These are phyloP conservation scores for Molorchus minor DNA, from an alignment of 2,888 invertebrate species.

Conservation along the genomic window DNA sequence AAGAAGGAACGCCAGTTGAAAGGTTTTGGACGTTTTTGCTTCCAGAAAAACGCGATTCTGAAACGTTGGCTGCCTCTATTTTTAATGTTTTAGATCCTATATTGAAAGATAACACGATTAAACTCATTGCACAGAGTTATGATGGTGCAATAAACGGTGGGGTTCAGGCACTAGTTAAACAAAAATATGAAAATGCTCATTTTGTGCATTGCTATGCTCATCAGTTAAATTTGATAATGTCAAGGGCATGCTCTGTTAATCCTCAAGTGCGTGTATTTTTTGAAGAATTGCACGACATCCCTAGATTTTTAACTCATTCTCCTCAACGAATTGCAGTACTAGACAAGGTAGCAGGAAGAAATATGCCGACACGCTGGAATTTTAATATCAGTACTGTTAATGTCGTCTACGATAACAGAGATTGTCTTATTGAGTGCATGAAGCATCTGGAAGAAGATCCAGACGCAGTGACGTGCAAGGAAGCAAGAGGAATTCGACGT, in stretches of 20 bases:
- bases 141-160: constrained; percentile 37
- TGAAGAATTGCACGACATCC: constrained; percentile 35
- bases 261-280: constrained; percentile 38
- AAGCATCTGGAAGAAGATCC: constrained; percentile 31
- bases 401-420: constrained; percentile 38
- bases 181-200: constrained; percentile 34
- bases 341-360: constrained; percentile 32
- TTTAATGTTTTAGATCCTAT: constrained; percentile 31
- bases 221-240: constrained; percentile 36
- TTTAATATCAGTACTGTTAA: constrained; percentile 35
- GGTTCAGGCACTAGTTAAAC: constrained; percentile 34
- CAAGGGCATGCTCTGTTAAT: constrained; percentile 33
- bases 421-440: constrained; percentile 41
- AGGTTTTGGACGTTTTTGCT: constrained; percentile 47
- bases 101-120: constrained; percentile 25
- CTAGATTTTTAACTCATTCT: constrained; percentile 39
- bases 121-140: constrained; percentile 40
- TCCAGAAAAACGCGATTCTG: constrained; percentile 33
- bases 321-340: constrained; percentile 42
- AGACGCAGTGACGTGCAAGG: neutral
- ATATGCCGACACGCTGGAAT: constrained; percentile 38
- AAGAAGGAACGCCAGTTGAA: constrained; percentile 35
- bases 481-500: constrained; percentile 23
- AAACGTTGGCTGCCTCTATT: constrained; percentile 20
- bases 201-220: constrained; percentile 42